Conservation (phyloP, 2,113 vertebrate species). For the Gymnobelideus leadbeateri region DNA sequence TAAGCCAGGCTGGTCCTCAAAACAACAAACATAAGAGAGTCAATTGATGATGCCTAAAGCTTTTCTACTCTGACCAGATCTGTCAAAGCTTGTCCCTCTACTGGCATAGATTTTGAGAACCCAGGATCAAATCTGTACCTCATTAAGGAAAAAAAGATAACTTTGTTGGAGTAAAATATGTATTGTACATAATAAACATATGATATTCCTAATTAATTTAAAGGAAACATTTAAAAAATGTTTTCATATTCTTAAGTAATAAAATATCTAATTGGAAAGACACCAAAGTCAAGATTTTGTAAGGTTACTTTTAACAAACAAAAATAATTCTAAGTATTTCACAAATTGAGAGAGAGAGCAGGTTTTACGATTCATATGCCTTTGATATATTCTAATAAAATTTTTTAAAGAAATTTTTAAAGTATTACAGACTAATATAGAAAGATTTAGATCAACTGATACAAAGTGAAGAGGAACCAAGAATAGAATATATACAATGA, state of each 20-base stretch:
- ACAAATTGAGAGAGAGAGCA: not conserved
- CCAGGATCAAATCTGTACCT: not conserved
- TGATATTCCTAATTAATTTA: not conserved
- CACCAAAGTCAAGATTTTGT: slow-evolving; percentile 15
- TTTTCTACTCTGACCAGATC: not conserved
- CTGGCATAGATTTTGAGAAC: not conserved
- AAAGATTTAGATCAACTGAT: not conserved
- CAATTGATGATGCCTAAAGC: not conserved
- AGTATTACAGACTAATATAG: not conserved
- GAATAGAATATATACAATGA: not conserved
- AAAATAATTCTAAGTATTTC: not conserved
- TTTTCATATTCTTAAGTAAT: slow-evolving; percentile 5
- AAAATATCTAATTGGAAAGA: not conserved
- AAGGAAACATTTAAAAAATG: slow-evolving; percentile 17
- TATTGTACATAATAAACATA: not conserved
- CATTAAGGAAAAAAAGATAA: not conserved
- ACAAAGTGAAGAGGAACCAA: not conserved
- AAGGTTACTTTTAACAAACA: not conserved
- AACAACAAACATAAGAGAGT: not conserved
- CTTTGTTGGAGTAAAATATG: not conserved
- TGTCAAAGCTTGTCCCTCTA: not conserved
- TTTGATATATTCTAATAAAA: not conserved
- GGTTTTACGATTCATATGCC: not conserved
- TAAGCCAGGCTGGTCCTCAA: not conserved
- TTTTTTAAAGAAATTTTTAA: not conserved